Percentiles rank a stretch among this genome's conserved stretches.
Conservation (phyloP, 2,797 vertebrate species). For the Emydoidea blandingii region DNA sequence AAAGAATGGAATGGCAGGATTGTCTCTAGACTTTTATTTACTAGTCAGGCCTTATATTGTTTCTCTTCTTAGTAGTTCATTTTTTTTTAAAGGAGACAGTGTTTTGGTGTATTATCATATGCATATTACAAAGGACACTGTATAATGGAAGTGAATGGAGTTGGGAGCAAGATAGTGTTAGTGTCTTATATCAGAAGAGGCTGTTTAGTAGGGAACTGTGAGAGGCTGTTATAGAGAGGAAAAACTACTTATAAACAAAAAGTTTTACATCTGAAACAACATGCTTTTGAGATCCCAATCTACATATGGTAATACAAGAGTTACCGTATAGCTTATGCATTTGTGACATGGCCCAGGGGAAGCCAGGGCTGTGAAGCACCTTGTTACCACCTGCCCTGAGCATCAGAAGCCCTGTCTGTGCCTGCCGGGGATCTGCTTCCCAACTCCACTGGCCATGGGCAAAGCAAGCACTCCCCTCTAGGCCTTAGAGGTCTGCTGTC, state of each 20-base stretch:
- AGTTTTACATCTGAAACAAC: neutral
- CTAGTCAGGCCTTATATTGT: neutral
- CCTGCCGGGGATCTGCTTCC: neutral
- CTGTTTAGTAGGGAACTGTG: slow-evolving; percentile 46
- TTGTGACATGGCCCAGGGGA: neutral
- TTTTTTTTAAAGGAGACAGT: slow-evolving; percentile 45
- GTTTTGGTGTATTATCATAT: slow-evolving; percentile 49
- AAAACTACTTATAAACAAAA: slow-evolving; percentile 47
- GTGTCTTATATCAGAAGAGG: slow-evolving; percentile 29
- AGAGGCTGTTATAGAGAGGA: slow-evolving; percentile 37
- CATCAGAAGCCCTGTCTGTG: neutral
- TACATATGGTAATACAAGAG: neutral
- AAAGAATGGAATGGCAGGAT: neutral
- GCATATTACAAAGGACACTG: slow-evolving; percentile 53
- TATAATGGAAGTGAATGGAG: slow-evolving; percentile 54
- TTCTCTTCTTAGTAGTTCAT: slow-evolving; percentile 23
- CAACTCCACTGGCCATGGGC: neutral
- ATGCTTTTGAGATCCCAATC: neutral
- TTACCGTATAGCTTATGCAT: neutral
- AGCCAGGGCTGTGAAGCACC: neutral
- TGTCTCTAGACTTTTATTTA: slow-evolving; percentile 31
- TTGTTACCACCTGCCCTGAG: neutral
- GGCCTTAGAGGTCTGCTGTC: no score
- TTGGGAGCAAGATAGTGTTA: slow-evolving; percentile 31
- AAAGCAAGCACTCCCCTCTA: neutral